A percentile compares a stretch with the other conserved stretches of the same genome.
Evolutionary conservation across 1,140 invertebrate species (phyloP).

Genomic region (Neodiprion fabricii): DNA sequence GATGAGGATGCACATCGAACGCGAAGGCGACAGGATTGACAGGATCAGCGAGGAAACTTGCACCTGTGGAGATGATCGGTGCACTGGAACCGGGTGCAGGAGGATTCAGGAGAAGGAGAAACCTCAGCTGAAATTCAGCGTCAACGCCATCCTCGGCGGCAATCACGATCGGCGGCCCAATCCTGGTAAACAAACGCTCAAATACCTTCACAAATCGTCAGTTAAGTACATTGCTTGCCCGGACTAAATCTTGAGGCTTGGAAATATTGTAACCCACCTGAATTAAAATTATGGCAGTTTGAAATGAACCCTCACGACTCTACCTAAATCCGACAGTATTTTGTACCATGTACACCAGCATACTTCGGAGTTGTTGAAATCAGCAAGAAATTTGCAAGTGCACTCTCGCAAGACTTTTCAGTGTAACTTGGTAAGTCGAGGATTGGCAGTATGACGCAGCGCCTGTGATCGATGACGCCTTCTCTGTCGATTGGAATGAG

Average conservation of each 20-base stretch:
- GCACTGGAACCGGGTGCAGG: slow-evolving; percentile 42
- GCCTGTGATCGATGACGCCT: neutral
- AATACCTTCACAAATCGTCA: too few species aligned
- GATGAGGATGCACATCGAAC: slow-evolving; percentile 39
- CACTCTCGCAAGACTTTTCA: neutral
- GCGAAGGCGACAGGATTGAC: slow-evolving; percentile 46
- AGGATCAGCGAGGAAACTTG: slow-evolving; percentile 50
- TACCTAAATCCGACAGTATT: too few species aligned
- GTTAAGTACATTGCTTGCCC: too few species aligned
- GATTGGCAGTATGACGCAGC: neutral
- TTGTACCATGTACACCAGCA: too few species aligned
- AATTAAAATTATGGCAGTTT: too few species aligned
- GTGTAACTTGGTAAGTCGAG: neutral
- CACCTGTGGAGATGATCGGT: slow-evolving; percentile 54
- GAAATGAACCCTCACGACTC: too few species aligned
- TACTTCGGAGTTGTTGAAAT: too few species aligned
- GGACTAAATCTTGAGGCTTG: too few species aligned
- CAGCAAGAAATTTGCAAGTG: too few species aligned
- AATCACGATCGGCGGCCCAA: slow-evolving; percentile 59
- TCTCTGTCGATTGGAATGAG: too few species aligned
- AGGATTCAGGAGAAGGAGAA: slow-evolving; percentile 65
- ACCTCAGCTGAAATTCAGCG: slow-evolving; percentile 90
- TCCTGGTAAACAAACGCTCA: slow-evolving; percentile 47
- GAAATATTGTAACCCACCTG: too few species aligned
- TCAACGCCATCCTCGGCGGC: slow-evolving; percentile 86